Evolutionary conservation across 2,113 vertebrate genomes (phyloP).

Genomic region (Ophiodon elongatus): DNA sequence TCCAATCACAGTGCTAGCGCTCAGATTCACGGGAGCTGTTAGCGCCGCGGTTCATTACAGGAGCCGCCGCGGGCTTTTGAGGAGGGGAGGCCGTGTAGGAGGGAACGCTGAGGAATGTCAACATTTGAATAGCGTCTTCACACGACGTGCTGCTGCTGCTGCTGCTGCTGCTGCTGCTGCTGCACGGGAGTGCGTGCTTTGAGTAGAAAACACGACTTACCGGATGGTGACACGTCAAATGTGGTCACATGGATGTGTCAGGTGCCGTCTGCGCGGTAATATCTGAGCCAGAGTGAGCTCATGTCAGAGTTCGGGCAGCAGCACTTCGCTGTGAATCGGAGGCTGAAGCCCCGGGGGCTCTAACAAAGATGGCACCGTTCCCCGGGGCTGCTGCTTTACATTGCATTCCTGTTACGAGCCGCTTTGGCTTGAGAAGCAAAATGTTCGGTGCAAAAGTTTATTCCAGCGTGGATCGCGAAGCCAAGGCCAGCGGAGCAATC

Average conservation of each 20-base stretch:
- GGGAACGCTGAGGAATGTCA: conserved; percentile 21
- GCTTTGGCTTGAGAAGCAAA: conserved; percentile 54
- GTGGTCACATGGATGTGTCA: conserved; percentile 1
- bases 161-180: too few species aligned
- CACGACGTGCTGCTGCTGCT: not conserved
- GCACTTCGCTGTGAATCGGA: conserved; percentile 25
- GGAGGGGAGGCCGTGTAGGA: conserved; percentile 5
- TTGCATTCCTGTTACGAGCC: conserved; percentile 56
- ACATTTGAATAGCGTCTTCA: conserved; percentile 38
- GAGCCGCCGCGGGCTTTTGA: conserved; percentile 15
- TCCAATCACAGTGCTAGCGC: conserved; percentile 24
- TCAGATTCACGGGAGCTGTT: conserved; percentile 29
- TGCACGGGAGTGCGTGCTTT: not conserved
- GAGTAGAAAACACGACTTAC: conserved; percentile 7
- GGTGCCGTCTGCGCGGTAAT: not conserved
- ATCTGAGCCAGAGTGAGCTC: not conserved
- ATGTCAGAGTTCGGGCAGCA: conserved; percentile 20
- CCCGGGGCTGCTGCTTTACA: conserved; percentile 45
- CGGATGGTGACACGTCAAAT: conserved; percentile 21
- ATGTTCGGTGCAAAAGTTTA: conserved; percentile 42
- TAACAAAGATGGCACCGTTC: not conserved
- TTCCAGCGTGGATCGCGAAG: conserved; percentile 16
- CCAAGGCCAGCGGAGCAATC: conserved; percentile 31
- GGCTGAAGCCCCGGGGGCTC: not conserved
- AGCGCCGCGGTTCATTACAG: conserved; percentile 35